phyloP scores from a whole-genome alignment of 2,113 vertebrate genomes.

The Anoplopoma fimbria region DNA sequence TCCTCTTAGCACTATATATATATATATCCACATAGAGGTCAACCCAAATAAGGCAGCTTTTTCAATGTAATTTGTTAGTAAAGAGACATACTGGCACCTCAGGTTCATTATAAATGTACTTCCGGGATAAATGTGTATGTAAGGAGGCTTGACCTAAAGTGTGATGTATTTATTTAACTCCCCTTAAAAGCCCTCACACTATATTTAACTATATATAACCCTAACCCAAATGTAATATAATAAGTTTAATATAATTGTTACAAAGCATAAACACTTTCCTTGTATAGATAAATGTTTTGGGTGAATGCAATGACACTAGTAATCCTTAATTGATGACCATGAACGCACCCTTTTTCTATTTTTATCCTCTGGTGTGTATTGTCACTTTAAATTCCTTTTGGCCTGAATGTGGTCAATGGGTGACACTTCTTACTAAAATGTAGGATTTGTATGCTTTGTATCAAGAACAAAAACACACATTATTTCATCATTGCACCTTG shows the following conservation, averaged over 20 bases:
- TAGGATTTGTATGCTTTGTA: background rate
- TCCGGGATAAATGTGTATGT: background rate
- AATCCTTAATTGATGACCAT: background rate
- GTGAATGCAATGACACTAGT: background rate
- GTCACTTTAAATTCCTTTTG: background rate
- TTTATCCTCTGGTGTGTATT: background rate
- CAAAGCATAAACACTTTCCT: background rate
- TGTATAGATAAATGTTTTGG: background rate
- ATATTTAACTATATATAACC: no score
- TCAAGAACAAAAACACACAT: no score
- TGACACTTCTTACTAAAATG: background rate
- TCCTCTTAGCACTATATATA: background rate
- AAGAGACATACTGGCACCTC: background rate
- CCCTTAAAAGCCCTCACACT: background rate
- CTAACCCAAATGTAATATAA: no score
- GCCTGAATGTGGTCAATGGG: rapidly evolving
- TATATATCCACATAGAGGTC: no score
- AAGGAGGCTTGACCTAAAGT: background rate
- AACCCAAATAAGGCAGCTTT: background rate
- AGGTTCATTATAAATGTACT: background rate
- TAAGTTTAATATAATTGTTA: background rate
- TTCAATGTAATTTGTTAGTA: background rate
- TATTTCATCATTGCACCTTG: no score
- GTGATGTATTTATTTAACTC: no score
- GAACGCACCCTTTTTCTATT: background rate